Conservation (phyloP, 2,797 vertebrate species). For the Sebastes diploproa region DNA sequence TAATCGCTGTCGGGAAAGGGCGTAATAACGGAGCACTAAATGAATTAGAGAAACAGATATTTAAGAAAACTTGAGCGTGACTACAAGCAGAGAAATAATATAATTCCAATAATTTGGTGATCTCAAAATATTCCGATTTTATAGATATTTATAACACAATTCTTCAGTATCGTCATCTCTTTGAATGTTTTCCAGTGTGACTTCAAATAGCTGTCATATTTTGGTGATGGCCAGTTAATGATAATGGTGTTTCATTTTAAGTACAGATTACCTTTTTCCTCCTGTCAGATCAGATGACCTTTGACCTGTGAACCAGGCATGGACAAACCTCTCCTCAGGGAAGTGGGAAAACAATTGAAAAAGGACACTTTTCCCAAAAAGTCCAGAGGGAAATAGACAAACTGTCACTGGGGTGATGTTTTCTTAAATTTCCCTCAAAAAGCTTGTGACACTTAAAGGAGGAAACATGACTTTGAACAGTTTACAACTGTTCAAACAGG, state of each 20-base stretch:
- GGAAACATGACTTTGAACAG: background rate
- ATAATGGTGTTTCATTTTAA: conserved; percentile 5
- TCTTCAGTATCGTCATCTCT: background rate
- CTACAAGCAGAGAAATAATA: background rate
- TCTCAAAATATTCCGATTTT: background rate
- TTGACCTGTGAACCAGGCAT: background rate
- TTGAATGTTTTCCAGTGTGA: background rate
- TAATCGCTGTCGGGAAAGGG: background rate
- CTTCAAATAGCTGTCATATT: background rate
- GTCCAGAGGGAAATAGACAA: background rate
- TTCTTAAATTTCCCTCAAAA: background rate
- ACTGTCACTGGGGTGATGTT: background rate
- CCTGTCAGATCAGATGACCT: conserved; percentile 13
- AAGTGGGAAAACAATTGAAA: background rate
- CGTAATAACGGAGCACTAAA: background rate
- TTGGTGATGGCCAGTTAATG: conserved; percentile 2
- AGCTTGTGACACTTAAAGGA: background rate
- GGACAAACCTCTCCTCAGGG: background rate
- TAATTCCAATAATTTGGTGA: background rate
- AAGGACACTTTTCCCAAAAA: background rate
- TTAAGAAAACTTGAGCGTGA: background rate
- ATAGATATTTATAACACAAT: background rate
- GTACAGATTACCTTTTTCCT: conserved; percentile 3
- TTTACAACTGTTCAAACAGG: too few relatives aligned
- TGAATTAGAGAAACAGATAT: background rate